Evolutionary conservation across 1,140 invertebrate genomes (phyloP), one percentile per base, ranked within the genome.

Genomic region (Zophobas morio): DNA sequence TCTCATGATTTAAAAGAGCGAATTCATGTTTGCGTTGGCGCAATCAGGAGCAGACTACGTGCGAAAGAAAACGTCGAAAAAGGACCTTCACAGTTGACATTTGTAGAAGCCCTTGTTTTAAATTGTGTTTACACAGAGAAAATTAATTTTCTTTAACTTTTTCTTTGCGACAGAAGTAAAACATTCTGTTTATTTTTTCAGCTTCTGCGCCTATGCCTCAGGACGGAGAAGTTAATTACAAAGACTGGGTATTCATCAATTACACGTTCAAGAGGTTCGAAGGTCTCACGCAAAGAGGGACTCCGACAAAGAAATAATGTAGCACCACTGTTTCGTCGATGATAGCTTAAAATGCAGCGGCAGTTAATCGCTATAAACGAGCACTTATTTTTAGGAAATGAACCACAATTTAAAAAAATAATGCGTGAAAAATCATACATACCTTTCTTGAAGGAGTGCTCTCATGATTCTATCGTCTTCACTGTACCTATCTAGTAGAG

Each of bases 161-260:
- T 66, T 39, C 2, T 6, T 66, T 63, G 36, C 36, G 3, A 20
- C 0, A 39, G 60, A 6, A 71, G 40, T 70, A 1, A 39, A 1
- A 8, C 49, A 32, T 53, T 34, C 34, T 70, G 74, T 72, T 78
- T 71, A 71, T 82, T 80, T 85, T 89, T 92, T 47, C 89, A 95
- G 94, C 95, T 81, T 92, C 95, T 76, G 94, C 94, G 70, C 94
- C 95, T 34, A 89, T 93, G 85, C 90, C 93, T 51, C 93, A 94
- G 86, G 94, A 95, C 83, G 94, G 94, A 66, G 95, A 96, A 86
- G 92, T 94, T 76, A 93, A 93, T 79, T 95, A 96, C 87, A 99
- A 99, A 89, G 98, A 99, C 89, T 99, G 97, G 97, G 97, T 99
- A 66, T 99, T 99, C 88, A 98, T 99, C 84, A 99, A 99, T 88